Percentiles rank a stretch among this genome's conserved stretches.
Conservation (phyloP, 2,888 invertebrate species). For the Lottia gigantea region DNA sequence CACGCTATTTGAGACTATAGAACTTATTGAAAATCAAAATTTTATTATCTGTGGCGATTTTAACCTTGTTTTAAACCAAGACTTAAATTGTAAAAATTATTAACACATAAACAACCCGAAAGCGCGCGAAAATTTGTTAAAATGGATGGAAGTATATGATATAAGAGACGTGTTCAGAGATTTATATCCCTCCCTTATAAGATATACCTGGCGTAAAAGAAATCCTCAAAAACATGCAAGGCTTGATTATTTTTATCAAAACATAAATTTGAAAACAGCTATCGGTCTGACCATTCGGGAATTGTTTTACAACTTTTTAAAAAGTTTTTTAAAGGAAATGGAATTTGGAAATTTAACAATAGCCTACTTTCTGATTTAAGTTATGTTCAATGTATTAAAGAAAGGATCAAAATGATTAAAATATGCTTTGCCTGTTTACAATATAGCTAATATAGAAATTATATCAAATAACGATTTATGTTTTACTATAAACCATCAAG, state of each 20-base stretch:
- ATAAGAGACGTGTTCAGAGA: conserved; percentile 8
- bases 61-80: conserved; percentile 16
- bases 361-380: conserved; percentile 16
- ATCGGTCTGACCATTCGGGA: conserved; percentile 17
- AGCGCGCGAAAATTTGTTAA: no score
- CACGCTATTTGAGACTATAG: neutral
- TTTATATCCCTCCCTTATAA: neutral
- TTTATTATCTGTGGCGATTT: neutral
- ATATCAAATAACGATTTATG: conserved; percentile 2
- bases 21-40: conserved; percentile 1
- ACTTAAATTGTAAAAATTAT: conserved; percentile 7
- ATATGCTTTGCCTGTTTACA: conserved; percentile 5
- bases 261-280: conserved; percentile 6
- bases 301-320: conserved; percentile 13
- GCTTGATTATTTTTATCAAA: conserved; percentile 20
- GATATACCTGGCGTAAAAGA: conserved; percentile 19
- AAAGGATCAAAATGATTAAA: neutral
- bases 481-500: no score
- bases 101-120: no score
- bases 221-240: conserved; percentile 19
- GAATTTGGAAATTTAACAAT: conserved; percentile 24
- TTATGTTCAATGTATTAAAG: conserved; percentile 9
- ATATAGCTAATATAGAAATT: neutral
- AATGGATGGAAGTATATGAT: neutral
- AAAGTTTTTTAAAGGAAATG: neutral